Evolutionary conservation across 2,113 vertebrate genomes (phyloP).

Genomic region (Microcebus ravelobensis): DNA sequence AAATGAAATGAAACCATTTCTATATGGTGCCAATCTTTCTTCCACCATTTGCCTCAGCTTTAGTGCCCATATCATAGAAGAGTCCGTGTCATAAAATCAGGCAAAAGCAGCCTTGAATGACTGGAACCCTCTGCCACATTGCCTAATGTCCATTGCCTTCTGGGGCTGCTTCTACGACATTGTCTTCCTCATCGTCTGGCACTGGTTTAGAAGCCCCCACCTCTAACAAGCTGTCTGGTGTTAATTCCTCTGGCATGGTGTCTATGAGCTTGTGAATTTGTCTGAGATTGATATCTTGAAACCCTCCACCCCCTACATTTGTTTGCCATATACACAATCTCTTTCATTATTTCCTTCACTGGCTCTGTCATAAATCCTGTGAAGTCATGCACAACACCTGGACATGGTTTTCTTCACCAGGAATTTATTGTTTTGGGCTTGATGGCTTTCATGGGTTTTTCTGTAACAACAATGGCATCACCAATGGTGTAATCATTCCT

Average conservation of each 20-base stretch:
- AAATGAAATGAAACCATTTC: neutral
- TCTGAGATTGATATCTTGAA: neutral
- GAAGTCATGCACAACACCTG: neutral
- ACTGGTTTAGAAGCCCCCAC: neutral
- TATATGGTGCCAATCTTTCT: neutral
- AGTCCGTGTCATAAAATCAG: neutral
- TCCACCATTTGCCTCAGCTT: neutral
- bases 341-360: neutral
- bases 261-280: neutral
- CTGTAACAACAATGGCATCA: neutral
- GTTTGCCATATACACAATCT: neutral
- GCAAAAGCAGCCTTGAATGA: neutral
- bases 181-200: neutral
- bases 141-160: neutral
- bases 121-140: neutral
- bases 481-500: neutral
- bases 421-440: neutral
- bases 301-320: no score
- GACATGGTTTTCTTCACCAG: neutral
- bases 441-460: neutral
- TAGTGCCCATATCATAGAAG: neutral
- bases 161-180: neutral
- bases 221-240: neutral
- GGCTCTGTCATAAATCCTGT: neutral
- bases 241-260: neutral